A percentile compares a stretch with the other conserved stretches of the same genome.
Evolutionary conservation across 2,888 invertebrate genomes (phyloP).

Genomic region (Zelleria hepariella): DNA sequence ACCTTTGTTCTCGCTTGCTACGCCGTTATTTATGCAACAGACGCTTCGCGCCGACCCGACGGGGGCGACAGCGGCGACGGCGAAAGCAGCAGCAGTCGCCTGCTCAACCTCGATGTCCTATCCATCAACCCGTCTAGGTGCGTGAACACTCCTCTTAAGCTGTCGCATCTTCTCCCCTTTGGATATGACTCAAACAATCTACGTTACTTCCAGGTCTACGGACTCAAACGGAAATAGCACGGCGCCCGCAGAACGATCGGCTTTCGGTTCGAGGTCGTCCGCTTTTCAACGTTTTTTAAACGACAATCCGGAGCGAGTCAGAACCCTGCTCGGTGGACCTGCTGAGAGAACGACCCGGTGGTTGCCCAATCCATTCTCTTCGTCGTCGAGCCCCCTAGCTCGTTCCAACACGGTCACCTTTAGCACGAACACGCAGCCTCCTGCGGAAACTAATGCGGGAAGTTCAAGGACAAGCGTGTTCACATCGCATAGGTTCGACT

Average conservation of each 20-base stretch:
- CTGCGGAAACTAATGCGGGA: constrained; percentile 20
- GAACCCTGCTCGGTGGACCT: constrained; percentile 31
- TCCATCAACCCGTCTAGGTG: constrained; percentile 45
- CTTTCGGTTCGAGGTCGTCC: constrained; percentile 44
- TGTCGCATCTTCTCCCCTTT: neutral
- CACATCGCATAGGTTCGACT: constrained; percentile 36
- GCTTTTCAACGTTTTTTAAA: constrained; percentile 55
- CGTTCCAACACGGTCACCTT: constrained; percentile 28
- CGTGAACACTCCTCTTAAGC: constrained; percentile 7
- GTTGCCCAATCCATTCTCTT: constrained; percentile 57
- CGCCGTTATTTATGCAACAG: constrained; percentile 12
- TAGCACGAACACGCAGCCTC: constrained; percentile 20
- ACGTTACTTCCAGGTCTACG: constrained; percentile 2
- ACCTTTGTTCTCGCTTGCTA: neutral
- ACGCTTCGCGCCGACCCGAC: constrained; percentile 32
- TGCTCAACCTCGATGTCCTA: constrained; percentile 48
- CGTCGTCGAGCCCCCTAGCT: constrained; percentile 21
- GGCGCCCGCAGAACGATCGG: neutral
- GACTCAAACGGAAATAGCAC: constrained; percentile 2
- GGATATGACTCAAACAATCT: neutral
- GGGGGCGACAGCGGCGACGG: constrained; percentile 30
- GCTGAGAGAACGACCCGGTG: constrained; percentile 40
- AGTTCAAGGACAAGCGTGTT: constrained; percentile 57
- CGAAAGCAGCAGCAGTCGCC: constrained; percentile 30
- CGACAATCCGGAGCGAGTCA: neutral